phyloP scores from a whole-genome alignment of 2,888 invertebrate species.

The Chymomyza caudatula region DNA sequence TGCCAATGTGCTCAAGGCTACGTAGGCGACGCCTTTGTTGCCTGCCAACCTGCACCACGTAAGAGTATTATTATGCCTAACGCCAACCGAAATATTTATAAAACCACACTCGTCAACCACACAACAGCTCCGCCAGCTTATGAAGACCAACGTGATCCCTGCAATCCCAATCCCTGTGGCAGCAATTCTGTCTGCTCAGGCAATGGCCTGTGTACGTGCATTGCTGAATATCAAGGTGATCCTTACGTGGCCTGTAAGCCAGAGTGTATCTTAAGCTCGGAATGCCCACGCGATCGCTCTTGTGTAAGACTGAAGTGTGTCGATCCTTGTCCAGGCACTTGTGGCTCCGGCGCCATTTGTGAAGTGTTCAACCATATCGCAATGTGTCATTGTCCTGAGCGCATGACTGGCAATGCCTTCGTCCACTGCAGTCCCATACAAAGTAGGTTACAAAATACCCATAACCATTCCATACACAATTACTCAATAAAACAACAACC shows the following conservation, averaged over 20 bases:
- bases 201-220: constrained; percentile 83
- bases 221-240: constrained; percentile 84
- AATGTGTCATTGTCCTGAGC: constrained; percentile 84
- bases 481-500: constrained; percentile 65
- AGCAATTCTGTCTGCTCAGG: constrained; percentile 84
- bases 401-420: constrained; percentile 87
- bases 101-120: neutral
- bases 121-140: constrained; percentile 49
- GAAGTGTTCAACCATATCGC: constrained; percentile 86
- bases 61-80: constrained; percentile 38
- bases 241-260: constrained; percentile 85
- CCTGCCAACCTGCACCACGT: constrained; percentile 77
- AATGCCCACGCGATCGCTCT: constrained; percentile 83
- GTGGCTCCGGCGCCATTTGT: constrained; percentile 84
- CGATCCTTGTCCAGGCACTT: constrained; percentile 85
- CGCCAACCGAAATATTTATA: neutral
- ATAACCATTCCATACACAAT: constrained; percentile 78
- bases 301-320: constrained; percentile 85
- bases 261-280: constrained; percentile 84
- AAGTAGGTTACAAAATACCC: constrained; percentile 70
- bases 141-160: constrained; percentile 79
- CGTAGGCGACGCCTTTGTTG: constrained; percentile 85
- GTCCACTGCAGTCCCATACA: constrained; percentile 79
- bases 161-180: constrained; percentile 88
- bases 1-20: constrained; percentile 86